Base-by-base conservation (phyloP, 2,797 vertebrate genomes). In the Perodicticus potto region DNA sequence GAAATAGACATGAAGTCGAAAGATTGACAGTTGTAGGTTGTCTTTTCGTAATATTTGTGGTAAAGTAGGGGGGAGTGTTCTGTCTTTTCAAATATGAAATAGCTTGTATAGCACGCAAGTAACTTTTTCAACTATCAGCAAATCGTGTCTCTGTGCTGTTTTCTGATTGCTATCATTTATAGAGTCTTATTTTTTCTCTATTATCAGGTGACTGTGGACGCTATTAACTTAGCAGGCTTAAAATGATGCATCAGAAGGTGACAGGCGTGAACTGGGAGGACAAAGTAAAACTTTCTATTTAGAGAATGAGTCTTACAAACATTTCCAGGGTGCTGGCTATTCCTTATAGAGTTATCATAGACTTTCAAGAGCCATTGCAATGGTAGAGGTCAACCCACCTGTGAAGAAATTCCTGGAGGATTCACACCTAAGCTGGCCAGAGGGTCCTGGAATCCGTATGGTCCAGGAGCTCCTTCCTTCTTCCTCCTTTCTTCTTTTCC, bases 101-200 rank as follows among this genome's bases (percentile, higher is more conserved):
- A 10, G 4, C 17, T 4, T 13, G 0, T 7, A 8, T 11, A 65
- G 29, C 53, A 78, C 53, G 55, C 34, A 25, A 32, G n/a, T 53
- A 91, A 88, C 49, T 72, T 96, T 74, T 88, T 49, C 40, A 76
- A 57, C 57, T 34, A 59, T 69, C 67, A 94, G 40, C 73, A 77
- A 87, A 90, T 59, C 8, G 12, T 40, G 0, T 43, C 61, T 61
- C 69, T 63, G 1, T 19, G 29, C 11, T 76, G 27, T 80, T 90
- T 78, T 59, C 81, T 65, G 82, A 65, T 5, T 65, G 84, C 67
- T 53, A 1, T 70, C 57, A 93, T 78, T 70, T 80, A 69, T 20
- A 83, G 2, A 45, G 69, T 6, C 6, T 82, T 67, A 40, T 25
- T 73, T 84, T 84, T 89, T 73, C 74, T 86, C 40, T 45, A 5